Conservation (phyloP, 2,888 invertebrate species). For the Argyresthia albistria region DNA sequence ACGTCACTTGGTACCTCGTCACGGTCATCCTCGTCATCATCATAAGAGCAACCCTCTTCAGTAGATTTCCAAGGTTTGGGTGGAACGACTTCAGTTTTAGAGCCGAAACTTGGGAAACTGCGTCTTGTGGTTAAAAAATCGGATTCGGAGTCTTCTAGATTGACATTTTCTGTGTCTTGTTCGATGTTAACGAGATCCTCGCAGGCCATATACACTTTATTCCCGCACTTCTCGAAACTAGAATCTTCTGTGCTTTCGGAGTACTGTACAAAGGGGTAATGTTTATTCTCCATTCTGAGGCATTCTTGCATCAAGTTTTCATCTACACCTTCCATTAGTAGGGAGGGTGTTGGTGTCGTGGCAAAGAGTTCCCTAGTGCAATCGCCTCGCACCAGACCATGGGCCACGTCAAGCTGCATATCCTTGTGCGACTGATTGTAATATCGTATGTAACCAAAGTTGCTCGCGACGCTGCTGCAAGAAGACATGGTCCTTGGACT, state of each 20-base stretch:
- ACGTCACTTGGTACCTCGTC: slow-evolving; percentile 16
- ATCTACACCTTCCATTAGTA: slow-evolving; percentile 6
- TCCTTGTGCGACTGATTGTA: slow-evolving; percentile 64
- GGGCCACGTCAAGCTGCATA: slow-evolving; percentile 38
- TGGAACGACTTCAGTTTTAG: slow-evolving; percentile 36
- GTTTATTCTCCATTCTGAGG: slow-evolving; percentile 9
- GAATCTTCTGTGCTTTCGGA: slow-evolving; percentile 75
- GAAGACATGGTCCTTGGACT: slow-evolving; percentile 58
- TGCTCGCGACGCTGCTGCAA: slow-evolving; percentile 71
- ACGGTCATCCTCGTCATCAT: slow-evolving; percentile 23
- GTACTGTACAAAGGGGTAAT: slow-evolving; percentile 52
- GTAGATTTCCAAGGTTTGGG: slow-evolving; percentile 59
- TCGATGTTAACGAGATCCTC: slow-evolving; percentile 79
- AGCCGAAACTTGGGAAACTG: slow-evolving; percentile 77
- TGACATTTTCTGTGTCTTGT: slow-evolving; percentile 69
- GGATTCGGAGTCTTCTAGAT: slow-evolving; percentile 36
- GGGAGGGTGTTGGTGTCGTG: slow-evolving; percentile 18
- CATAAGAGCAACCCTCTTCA: slow-evolving; percentile 41
- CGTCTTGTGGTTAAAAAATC: slow-evolving; percentile 67
- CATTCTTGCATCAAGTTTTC: slow-evolving; percentile 16
- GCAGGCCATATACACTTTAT: slow-evolving; percentile 73
- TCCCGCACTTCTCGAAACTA: slow-evolving; percentile 65
- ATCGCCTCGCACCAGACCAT: slow-evolving; percentile 34
- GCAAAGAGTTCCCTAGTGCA: slow-evolving; percentile 54
- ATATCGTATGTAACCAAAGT: slow-evolving; percentile 79